phyloP scores from a whole-genome alignment of 1,140 invertebrate species.

The Papilio dardanus region DNA sequence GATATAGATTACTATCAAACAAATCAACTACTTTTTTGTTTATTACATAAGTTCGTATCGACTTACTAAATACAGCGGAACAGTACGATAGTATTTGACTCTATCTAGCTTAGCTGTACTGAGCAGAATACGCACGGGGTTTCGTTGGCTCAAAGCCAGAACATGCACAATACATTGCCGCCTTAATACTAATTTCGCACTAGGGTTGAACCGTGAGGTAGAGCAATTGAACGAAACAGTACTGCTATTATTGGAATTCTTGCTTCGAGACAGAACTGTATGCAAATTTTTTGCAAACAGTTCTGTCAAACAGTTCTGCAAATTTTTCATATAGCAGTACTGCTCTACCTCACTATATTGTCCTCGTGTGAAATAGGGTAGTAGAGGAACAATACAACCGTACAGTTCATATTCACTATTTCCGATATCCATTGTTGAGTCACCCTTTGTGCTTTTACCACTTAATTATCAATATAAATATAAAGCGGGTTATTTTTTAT shows the following conservation, averaged over 20 bases:
- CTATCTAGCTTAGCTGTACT: neutral
- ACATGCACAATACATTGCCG: constrained; percentile 29
- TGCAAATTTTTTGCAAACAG: no score
- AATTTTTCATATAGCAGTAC: no score
- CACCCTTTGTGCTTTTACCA: constrained; percentile 28
- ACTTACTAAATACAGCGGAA: neutral
- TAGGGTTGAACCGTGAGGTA: neutral
- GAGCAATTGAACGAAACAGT: neutral
- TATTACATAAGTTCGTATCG: neutral
- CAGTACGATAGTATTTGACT: constrained; percentile 21
- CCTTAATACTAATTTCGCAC: neutral
- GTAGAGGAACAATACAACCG: constrained; percentile 18
- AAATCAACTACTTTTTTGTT: neutral
- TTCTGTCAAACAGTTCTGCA: no score
- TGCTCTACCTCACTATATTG: neutral
- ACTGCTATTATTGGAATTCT: neutral
- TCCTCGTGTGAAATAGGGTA: neutral
- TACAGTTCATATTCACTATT: constrained; percentile 33
- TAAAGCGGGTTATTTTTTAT: neutral
- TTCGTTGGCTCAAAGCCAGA: constrained; percentile 17
- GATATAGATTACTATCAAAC: neutral
- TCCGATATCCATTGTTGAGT: constrained; percentile 28
- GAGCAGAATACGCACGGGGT: constrained; percentile 9
- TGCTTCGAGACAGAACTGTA: no score
- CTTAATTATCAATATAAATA: constrained; percentile 27